Base-by-base conservation (phyloP, 2,888 invertebrate genomes). In the Gymnosoma rotundatum region DNA sequence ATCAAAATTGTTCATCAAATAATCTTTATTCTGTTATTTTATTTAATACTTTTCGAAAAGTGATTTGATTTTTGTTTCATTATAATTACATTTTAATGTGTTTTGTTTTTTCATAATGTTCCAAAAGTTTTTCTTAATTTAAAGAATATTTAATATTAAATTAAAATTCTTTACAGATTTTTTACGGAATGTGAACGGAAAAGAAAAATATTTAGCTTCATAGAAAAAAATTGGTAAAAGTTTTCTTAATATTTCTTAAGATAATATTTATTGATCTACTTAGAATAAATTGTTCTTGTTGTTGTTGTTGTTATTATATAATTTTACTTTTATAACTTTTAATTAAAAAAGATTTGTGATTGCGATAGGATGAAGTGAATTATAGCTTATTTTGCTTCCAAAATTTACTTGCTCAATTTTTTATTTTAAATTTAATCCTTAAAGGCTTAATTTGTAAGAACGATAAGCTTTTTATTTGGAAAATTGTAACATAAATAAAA, bases 241-340 rank as follows among this genome's bases (percentile, higher is more conserved):
- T 48, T 25, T 63, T 7, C 21, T 21, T 63, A 32, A 52, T 18
- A 36, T 20, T 20, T 1, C 14, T 36, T 20, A 38, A 54, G 25
- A 56, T 56, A 21, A 56, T 10, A 69, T n/a, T 38, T 56, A 5
- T 36, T 16, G 20, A 7, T 0, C 7, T 50, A 64, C 48, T 12
- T 42, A 7, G 10, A 48, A 64, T 45, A 25, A 18, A 5, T 48
- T 48, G n/a, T 64, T 10, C 0, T 8, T 32, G 0, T 32, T 32
- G 8, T 32, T 32, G 8, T 32, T 32, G 32, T 32, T 32, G 32
- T 32, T 42, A 7, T 42, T 42, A 12, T 42, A 32, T 58, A 25
- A 32, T 70, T 70, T 58, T 14, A 45, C 3, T 45, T 14, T 70
- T 32, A 32, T 42, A 32, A 32, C 56, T 18, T 45, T 18, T 25